Base-by-base conservation (phyloP, 1,140 invertebrate species). In the Ctenoplectra terminalis region DNA sequence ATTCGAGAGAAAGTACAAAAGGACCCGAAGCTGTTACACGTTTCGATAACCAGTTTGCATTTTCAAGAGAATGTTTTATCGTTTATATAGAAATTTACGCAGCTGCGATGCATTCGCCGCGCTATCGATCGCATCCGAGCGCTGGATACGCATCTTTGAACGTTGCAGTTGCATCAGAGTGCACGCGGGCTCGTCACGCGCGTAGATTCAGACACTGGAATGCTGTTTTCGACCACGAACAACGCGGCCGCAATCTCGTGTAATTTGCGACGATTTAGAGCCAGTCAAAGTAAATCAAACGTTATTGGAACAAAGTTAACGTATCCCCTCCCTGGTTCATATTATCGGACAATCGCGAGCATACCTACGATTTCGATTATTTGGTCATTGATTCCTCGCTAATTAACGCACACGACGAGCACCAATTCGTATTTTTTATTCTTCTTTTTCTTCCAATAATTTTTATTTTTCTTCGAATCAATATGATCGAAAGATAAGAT, bases 241-340 rank as follows among this genome's bases (percentile, higher is more conserved):
- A 20, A 60, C 54, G 64, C 64, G 31, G 13, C 48, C 60, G 26
- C 52, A 78, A 78, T 71, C 75, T 31, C 9, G 54, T 58, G 52
- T 60, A 78, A 78, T 78, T 60, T 71, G 29, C 75, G 40, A 60
- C 43, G 54, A 70, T 60, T 77, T 56, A 69, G 66, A 71, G 20
- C 43, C 75, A 20, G 40, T 70, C 54, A 46, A 78, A 78, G 66
- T 71, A 71, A 78, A 78, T 78, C 58, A 78, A 78, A 60, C 63
- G 74, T 78, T 71, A 78, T 78, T 78, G 71, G 50, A 77, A 69
- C 63, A 43, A 46, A 78, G 40, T n/a, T 46, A 9, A 58, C 29
- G 75, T 60, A 48, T 70, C 8, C 29, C 29, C 15, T 2, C n/a
- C n/a, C n/a, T n/a, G n/a, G n/a, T n/a, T n/a, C n/a, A n/a, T n/a